Conservation (phyloP, 2,113 vertebrate species). For the Corvus hawaiiensis region DNA sequence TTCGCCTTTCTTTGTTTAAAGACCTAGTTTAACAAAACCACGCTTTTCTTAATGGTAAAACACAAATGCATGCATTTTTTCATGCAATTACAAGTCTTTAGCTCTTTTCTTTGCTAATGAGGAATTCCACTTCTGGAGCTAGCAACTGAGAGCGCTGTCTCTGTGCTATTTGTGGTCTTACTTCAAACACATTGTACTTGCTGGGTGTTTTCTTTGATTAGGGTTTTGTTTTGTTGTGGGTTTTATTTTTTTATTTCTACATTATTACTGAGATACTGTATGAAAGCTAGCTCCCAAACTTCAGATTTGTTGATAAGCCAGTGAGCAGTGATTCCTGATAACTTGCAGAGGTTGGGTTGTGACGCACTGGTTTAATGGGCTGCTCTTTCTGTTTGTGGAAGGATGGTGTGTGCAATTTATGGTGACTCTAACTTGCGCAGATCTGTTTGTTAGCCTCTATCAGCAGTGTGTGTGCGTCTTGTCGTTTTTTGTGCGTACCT, state of each 20-base stretch:
- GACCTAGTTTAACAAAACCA: background rate
- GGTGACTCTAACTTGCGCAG: background rate
- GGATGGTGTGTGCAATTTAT: background rate
- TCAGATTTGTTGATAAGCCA: background rate
- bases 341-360: background rate
- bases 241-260: background rate
- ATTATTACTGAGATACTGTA: background rate
- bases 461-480: background rate
- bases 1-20: background rate
- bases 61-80: background rate
- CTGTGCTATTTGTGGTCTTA: background rate
- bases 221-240: background rate
- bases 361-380: background rate
- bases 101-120: background rate
- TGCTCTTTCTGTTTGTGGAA: background rate
- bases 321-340: background rate
- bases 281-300: background rate
- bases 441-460: background rate
- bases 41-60: background rate
- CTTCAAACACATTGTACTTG: background rate
- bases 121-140: background rate
- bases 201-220: background rate
- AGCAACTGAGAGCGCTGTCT: background rate
- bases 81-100: background rate
- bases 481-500: background rate